Evolutionary conservation across 2,888 invertebrate species (phyloP).

Genomic region (Catocala sponsa): DNA sequence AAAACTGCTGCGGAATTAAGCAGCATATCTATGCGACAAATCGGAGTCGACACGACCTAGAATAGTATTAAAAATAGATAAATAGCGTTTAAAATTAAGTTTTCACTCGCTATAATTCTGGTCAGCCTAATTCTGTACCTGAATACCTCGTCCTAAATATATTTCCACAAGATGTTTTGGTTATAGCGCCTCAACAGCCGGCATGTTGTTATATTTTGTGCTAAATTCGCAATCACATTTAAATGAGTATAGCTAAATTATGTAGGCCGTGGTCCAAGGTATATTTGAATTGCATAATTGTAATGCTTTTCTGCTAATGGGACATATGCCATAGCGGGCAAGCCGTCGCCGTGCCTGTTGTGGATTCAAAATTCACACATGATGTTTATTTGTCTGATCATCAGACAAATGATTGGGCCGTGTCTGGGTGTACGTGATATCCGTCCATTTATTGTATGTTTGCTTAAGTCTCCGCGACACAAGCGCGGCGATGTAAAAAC

Average conservation of each 20-base stretch:
- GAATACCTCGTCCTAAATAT: constrained; percentile 37
- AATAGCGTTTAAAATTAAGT: background rate
- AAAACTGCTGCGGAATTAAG: no score
- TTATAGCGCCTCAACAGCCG: constrained; percentile 31
- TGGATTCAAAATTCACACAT: no score
- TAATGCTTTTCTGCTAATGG: background rate
- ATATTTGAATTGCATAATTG: background rate
- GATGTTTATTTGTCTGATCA: no score
- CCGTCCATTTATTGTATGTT: no score
- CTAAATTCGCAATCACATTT: constrained; percentile 30
- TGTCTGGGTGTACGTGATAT: no score
- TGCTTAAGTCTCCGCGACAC: no score
- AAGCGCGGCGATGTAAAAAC: no score
- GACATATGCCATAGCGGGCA: no score
- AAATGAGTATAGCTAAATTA: constrained; percentile 11
- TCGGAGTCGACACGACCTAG: no score
- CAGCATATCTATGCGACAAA: no score
- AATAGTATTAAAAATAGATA: background rate
- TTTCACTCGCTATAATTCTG: constrained; percentile 15
- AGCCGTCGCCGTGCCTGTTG: no score
- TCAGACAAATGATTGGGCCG: no score
- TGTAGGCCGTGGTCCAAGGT: constrained; percentile 17
- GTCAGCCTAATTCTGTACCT: constrained; percentile 29
- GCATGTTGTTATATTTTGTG: constrained; percentile 28
- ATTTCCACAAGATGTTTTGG: constrained; percentile 29